Evolutionary conservation across 2,888 invertebrate genomes (phyloP).

Genomic region (Eupithecia insigniata): DNA sequence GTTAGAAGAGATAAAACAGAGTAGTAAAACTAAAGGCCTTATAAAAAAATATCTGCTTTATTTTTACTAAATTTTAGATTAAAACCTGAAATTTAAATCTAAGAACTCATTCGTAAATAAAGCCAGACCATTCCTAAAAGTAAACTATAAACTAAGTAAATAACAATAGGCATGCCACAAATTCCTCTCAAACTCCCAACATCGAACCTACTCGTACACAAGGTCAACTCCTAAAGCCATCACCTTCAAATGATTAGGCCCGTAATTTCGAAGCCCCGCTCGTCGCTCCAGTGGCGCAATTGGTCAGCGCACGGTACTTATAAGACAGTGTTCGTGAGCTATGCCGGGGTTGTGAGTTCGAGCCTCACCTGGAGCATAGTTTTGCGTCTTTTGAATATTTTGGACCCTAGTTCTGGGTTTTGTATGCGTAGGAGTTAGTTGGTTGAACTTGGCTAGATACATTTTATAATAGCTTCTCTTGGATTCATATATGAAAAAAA

Average conservation of each 20-base stretch:
- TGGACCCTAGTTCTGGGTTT: not conserved
- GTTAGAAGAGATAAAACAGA: not conserved
- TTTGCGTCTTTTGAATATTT: slow-evolving; percentile 17
- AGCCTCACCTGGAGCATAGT: slow-evolving; percentile 98
- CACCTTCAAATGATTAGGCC: slow-evolving; percentile 3
- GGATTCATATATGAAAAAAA: no score
- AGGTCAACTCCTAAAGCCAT: not conserved
- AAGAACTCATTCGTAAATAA: not conserved
- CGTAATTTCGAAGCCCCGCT: slow-evolving; percentile 68
- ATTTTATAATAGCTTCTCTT: no score
- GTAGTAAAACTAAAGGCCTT: not conserved
- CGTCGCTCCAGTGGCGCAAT: slow-evolving; percentile 99
- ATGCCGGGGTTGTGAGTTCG: slow-evolving; percentile 99
- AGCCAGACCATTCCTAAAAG: not conserved
- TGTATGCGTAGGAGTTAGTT: not conserved
- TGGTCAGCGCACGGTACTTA: slow-evolving; percentile 99
- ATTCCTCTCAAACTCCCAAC: not conserved
- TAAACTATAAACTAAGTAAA: not conserved
- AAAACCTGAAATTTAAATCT: not conserved
- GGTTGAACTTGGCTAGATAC: not conserved
- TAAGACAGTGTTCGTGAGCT: slow-evolving; percentile 98
- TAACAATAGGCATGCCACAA: not conserved
- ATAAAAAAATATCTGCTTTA: no score
- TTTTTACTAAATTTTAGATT: no score
- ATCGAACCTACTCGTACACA: not conserved